phyloP scores from a whole-genome alignment of 2,888 invertebrate genomes.

The Cheilosia grossa region DNA sequence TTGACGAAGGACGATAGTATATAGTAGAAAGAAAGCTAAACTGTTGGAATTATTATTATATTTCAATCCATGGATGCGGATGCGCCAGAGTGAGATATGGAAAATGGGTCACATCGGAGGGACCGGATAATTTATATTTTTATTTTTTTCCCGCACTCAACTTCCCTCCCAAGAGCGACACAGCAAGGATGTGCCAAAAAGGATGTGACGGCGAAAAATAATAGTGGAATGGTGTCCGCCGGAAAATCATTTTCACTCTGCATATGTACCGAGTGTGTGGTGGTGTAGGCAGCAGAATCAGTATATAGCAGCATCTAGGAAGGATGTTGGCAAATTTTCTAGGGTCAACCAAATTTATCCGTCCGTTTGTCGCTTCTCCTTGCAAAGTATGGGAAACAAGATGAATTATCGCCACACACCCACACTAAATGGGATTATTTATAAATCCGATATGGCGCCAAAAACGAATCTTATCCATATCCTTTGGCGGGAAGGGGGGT shows the following conservation, averaged over 20 bases:
- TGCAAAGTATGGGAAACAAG: background rate
- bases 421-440: constrained; percentile 59
- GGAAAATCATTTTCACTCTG: constrained; percentile 59
- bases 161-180: constrained; percentile 3
- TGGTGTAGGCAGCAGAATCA: too few species aligned
- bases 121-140: constrained; percentile 55
- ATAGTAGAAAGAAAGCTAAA: constrained; percentile 23
- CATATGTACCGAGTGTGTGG: constrained; percentile 6
- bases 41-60: constrained; percentile 65
- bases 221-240: constrained; percentile 34
- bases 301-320: background rate
- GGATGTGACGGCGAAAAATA: constrained; percentile 15
- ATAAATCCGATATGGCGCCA: constrained; percentile 68
- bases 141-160: constrained; percentile 12
- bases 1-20: constrained; percentile 16
- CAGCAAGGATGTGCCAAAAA: constrained; percentile 16
- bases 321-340: constrained; percentile 57
- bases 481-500: constrained; percentile 1
- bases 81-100: constrained; percentile 16
- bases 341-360: constrained; percentile 67
- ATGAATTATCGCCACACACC: constrained; percentile 57
- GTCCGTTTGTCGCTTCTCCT: constrained; percentile 45
- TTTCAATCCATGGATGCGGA: constrained; percentile 54
- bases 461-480: constrained; percentile 43
- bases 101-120: constrained; percentile 67